Conservation (phyloP, 2,797 vertebrate species). For the Rhabdomys pumilio region DNA sequence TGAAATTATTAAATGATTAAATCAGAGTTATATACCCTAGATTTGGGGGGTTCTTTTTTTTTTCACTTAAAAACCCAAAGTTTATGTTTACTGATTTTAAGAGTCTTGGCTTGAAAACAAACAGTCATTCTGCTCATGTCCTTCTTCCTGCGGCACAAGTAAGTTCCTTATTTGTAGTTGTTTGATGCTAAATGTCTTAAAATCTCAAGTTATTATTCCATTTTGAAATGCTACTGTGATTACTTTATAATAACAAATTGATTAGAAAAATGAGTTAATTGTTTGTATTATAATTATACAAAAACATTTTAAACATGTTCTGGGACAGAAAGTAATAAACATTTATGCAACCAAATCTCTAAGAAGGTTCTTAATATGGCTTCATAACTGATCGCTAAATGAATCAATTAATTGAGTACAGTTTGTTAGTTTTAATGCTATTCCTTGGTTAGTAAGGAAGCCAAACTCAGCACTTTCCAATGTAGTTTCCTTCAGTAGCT, state of each 20-base stretch:
- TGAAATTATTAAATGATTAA: slow-evolving; percentile 4
- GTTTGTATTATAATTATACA: slow-evolving; percentile 27
- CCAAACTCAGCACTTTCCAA: slow-evolving; percentile 25
- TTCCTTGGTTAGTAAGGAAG: neutral
- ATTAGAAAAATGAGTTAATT: neutral
- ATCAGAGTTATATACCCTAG: neutral
- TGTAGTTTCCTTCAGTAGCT: neutral
- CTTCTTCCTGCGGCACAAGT: neutral
- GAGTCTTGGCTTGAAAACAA: neutral
- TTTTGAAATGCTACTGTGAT: neutral
- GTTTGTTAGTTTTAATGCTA: neutral
- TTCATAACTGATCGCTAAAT: slow-evolving; percentile 11
- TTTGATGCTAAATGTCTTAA: slow-evolving; percentile 26
- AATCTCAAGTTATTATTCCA: neutral
- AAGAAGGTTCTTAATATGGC: slow-evolving; percentile 3
- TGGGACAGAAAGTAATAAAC: slow-evolving; percentile 9
- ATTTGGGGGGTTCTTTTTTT: neutral
- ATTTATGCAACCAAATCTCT: slow-evolving; percentile 21
- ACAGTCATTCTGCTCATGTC: neutral
- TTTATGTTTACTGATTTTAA: neutral
- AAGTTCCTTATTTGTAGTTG: neutral
- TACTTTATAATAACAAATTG: neutral
- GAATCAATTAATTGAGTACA: slow-evolving; percentile 14
- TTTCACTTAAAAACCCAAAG: neutral
- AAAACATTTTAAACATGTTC: neutral